A percentile compares a stretch with the other conserved stretches of the same genome.
These are phyloP conservation scores for Mus musculus DNA, from an alignment of 2,113 vertebrate genomes.

Conservation along the genomic window GRCm39 chrX:161352501-161353000, in stretches of 20 bases:
- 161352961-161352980: background rate
- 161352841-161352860: background rate
- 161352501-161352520: background rate
- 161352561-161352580: constrained; percentile 59
- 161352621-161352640: constrained; percentile 54
- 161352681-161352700: constrained; percentile 7
- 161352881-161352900: constrained; percentile 29
- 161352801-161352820: background rate
- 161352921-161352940: constrained; percentile 12
- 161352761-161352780: background rate
- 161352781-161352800: background rate
- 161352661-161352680: constrained; percentile 42
- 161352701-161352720: constrained; percentile 2
- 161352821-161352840: background rate
- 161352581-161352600: constrained; percentile 42
- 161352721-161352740: background rate
- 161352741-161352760: background rate
- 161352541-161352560: constrained; percentile 43
- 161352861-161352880: background rate
- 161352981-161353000: background rate
- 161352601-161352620: constrained; percentile 61
- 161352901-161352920: background rate
- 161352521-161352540: constrained; percentile 36
- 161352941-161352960: background rate
- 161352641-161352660: constrained; percentile 53